Evolutionary conservation across 2,797 vertebrate genomes (phyloP).

Genomic region (Chelidonichthys spinosus): DNA sequence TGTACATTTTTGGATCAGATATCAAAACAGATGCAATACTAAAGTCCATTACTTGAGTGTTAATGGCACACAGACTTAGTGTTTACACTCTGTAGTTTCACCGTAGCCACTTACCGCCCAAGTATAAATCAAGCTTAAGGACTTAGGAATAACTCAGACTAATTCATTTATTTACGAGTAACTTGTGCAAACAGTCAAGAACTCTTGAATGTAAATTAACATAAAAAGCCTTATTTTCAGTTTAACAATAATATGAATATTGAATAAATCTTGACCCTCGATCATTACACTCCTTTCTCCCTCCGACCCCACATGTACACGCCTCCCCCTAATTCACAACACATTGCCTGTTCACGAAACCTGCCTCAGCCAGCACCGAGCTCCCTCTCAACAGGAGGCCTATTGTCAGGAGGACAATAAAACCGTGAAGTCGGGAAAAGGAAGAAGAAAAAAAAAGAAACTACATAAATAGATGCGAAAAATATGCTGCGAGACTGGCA

Average conservation of each 20-base stretch:
- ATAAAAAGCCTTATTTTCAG: neutral
- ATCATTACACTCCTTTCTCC: conserved; percentile 14
- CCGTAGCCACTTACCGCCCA: neutral
- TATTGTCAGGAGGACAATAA: conserved; percentile 74
- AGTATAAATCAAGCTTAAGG: neutral
- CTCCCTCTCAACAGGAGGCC: conserved; percentile 50
- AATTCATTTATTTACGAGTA: neutral
- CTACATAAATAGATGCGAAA: conserved; percentile 55
- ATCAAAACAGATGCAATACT: neutral
- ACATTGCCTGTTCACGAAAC: conserved; percentile 63
- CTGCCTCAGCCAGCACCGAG: conserved; percentile 38
- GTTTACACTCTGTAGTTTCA: neutral
- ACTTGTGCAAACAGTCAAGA: neutral
- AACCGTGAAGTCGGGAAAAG: conserved; percentile 36
- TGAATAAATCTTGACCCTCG: neutral
- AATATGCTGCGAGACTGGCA: conserved; percentile 65
- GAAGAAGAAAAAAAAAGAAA: neutral
- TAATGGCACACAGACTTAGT: neutral
- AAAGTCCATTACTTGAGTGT: neutral
- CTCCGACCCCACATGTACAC: conserved; percentile 22
- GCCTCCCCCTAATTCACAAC: conserved; percentile 54
- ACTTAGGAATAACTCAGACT: neutral
- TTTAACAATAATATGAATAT: conserved; percentile 2
- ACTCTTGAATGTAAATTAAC: neutral
- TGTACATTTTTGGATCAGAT: neutral